Evolutionary conservation across 2,888 invertebrate genomes (phyloP).

Genomic region (Amphipyra tragopoginis): DNA sequence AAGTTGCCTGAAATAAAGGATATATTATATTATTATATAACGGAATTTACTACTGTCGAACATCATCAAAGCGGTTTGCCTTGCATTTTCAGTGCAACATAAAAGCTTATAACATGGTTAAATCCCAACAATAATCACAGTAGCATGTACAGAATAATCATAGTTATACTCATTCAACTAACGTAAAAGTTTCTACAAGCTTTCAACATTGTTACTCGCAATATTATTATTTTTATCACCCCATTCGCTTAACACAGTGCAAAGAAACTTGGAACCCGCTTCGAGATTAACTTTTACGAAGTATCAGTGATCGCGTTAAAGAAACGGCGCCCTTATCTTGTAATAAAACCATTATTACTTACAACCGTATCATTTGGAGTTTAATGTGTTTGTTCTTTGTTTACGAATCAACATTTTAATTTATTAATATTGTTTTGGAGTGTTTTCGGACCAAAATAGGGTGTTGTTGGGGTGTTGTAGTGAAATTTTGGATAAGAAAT

Average conservation of each 20-base stretch:
- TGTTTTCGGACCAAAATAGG: too few relatives aligned
- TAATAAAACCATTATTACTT: constrained; percentile 53
- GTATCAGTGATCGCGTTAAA: constrained; percentile 34
- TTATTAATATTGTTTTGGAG: constrained; percentile 20
- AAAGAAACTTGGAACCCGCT: constrained; percentile 47
- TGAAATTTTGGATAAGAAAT: too few relatives aligned
- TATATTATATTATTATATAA: too few relatives aligned
- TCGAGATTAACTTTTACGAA: constrained; percentile 43
- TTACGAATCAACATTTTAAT: constrained; percentile 20
- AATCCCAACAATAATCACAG: neutral
- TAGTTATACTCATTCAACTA: constrained; percentile 24
- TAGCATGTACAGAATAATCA: neutral
- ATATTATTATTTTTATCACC: constrained; percentile 54
- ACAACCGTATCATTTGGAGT: constrained; percentile 29
- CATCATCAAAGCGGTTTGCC: too few relatives aligned
- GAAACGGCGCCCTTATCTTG: constrained; percentile 37
- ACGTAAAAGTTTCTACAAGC: constrained; percentile 41
- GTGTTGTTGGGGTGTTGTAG: too few relatives aligned
- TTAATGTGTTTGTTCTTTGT: constrained; percentile 38
- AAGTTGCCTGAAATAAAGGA: too few relatives aligned
- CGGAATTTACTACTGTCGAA: too few relatives aligned
- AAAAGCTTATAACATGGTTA: neutral
- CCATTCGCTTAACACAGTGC: constrained; percentile 42
- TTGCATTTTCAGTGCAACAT: too few relatives aligned
- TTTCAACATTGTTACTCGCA: constrained; percentile 39